Percentiles rank a stretch among this genome's conserved stretches.
Conservation (phyloP, 1,140 invertebrate genomes). For the Epicauta chinensis region DNA sequence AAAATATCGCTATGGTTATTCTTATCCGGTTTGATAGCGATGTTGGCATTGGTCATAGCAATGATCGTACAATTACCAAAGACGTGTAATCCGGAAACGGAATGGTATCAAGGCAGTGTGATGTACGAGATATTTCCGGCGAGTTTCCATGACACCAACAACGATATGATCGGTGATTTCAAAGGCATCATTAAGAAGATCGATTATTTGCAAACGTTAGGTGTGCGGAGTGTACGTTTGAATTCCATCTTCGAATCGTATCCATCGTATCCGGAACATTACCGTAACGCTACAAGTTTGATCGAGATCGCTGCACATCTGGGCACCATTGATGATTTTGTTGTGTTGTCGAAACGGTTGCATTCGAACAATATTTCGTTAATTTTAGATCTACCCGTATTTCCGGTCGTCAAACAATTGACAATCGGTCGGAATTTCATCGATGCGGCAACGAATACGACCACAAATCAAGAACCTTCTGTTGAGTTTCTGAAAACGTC, state of each 20-base stretch:
- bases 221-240: slow-evolving; percentile 59
- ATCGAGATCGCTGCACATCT: slow-evolving; percentile 55
- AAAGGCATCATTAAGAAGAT: slow-evolving; percentile 58
- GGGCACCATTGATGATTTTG: slow-evolving; percentile 60
- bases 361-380: slow-evolving; percentile 63
- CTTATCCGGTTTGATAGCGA: slow-evolving; percentile 59
- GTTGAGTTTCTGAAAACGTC: slow-evolving; percentile 27
- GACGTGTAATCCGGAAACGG: slow-evolving; percentile 56
- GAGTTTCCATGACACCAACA: slow-evolving; percentile 70
- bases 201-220: slow-evolving; percentile 61
- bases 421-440: slow-evolving; percentile 9
- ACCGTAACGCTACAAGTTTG: slow-evolving; percentile 56
- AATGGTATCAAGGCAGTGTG: slow-evolving; percentile 75
- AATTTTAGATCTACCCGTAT: slow-evolving; percentile 68
- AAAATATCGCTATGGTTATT: slow-evolving; percentile 65
- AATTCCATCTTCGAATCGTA: slow-evolving; percentile 67
- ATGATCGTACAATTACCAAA: slow-evolving; percentile 64
- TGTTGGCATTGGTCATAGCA: slow-evolving; percentile 61
- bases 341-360: slow-evolving; percentile 51
- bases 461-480: slow-evolving; percentile 12
- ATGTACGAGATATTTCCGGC: slow-evolving; percentile 80
- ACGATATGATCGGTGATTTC: slow-evolving; percentile 69
- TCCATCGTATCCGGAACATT: slow-evolving; percentile 62
- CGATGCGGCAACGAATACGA: no score
- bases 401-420: slow-evolving; percentile 49